Base-by-base conservation (phyloP, 2,888 invertebrate genomes). In the Epirrhoe tristata region DNA sequence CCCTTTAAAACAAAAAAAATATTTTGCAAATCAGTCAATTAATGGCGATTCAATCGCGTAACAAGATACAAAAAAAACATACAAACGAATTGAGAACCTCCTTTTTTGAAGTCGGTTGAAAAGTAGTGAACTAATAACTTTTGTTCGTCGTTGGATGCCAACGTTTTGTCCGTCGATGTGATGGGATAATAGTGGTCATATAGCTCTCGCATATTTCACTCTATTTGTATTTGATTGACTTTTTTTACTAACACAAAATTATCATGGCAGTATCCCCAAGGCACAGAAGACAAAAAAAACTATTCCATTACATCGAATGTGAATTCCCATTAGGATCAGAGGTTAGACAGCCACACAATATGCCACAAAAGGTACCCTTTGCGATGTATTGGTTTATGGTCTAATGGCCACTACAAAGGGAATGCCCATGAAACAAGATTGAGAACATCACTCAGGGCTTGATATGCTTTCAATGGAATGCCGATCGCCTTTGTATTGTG, bases 341-440 rank as follows among this genome's bases (percentile, higher is more conserved):
- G 16, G 48, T 46, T 58, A 51, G 62, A 32, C 14, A n/a, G 17
- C n/a, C 31, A 63, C 56, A 67, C 65, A 68, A 70, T 71, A 67
- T 62, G 39, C 39, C 39, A 58, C 63, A 64, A 66, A 71, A 67
- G 61, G 69, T 63, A 70, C 62, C 67, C 70, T 72, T 72, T 72
- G 70, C 67, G 36, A 52, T 55, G 50, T 63, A 59, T 64, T 52
- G 62, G 31, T 66, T 58, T 63, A 66, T 56, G 66, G 68, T 63
- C 64, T 69, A 69, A 73, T 67, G 69, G 69, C 43, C 36, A 34
- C 59, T 55, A 68, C 72, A 72, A 72, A 72, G 68, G 65, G 64
- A 72, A 60, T 17, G 56, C 64, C 68, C 66, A 60, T 64, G 64
- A 64, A 53, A 58, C 56, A 67, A 69, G 66, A 67, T 71, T 69